Percentiles rank a stretch among this genome's conserved stretches.
Conservation (phyloP, 2,113 vertebrate genomes). For the Ptyas mucosa region DNA sequence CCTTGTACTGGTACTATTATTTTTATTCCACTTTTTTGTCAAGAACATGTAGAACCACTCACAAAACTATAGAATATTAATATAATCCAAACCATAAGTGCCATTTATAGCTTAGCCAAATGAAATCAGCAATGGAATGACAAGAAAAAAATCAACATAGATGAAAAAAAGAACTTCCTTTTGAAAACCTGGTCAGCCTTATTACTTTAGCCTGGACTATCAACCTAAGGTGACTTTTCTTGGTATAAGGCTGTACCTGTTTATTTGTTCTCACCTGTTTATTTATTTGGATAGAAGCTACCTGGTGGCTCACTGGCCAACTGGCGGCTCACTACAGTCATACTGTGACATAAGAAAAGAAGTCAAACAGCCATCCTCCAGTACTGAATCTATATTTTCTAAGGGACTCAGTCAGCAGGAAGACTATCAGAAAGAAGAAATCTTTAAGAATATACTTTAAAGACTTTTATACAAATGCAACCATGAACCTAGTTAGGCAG, state of each 20-base stretch:
- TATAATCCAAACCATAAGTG: neutral
- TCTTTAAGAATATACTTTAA: neutral
- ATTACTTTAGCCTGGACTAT: neutral
- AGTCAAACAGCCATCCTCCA: neutral
- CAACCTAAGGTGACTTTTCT: neutral
- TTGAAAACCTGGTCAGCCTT: neutral
- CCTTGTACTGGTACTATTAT: neutral
- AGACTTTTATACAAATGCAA: neutral
- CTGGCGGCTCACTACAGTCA: neutral
- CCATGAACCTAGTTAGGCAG: neutral
- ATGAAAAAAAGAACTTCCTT: neutral
- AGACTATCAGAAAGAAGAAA: neutral
- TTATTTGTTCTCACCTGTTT: neutral
- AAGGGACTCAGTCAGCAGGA: neutral
- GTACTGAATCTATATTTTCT: neutral
- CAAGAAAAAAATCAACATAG: neutral
- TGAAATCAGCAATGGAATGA: neutral
- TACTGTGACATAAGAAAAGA: neutral
- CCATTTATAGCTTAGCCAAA: neutral
- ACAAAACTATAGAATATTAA: neutral
- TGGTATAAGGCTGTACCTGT: neutral
- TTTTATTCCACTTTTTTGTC: neutral
- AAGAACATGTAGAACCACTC: neutral
- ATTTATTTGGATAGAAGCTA: neutral
- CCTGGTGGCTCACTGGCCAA: too few species aligned